A percentile compares a stretch with the other conserved stretches of the same genome.
Evolutionary conservation across 2,797 vertebrate species (phyloP).

Genomic region (Sebastes cheni): DNA sequence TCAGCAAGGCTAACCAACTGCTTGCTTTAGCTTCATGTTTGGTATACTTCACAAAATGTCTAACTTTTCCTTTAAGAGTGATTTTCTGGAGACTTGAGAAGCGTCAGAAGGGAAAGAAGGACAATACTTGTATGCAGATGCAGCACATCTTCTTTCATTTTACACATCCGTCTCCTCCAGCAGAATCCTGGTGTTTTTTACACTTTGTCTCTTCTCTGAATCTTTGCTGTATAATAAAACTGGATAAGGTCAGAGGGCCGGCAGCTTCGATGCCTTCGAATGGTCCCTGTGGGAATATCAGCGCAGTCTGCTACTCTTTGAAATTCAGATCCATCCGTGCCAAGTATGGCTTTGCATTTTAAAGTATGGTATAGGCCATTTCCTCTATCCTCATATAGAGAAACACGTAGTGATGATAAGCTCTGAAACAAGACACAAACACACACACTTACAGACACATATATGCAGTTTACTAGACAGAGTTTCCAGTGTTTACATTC

Average conservation of each 20-base stretch:
- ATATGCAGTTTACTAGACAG: neutral
- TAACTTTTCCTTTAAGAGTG: neutral
- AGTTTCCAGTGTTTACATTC: constrained; percentile 34
- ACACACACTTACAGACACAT: neutral
- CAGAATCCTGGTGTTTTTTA: neutral
- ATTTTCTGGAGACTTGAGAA: neutral
- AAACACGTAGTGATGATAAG: neutral
- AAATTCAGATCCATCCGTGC: constrained; percentile 8
- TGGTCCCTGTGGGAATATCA: constrained; percentile 5
- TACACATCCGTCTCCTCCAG: neutral
- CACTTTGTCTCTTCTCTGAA: neutral
- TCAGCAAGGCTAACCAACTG: neutral
- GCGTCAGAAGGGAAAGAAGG: neutral
- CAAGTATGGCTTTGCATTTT: constrained; percentile 28
- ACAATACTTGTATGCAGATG: neutral
- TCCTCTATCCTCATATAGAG: neutral
- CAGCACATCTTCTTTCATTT: neutral
- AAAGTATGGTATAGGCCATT: constrained; percentile 7
- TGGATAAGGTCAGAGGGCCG: neutral
- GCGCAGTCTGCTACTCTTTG: neutral
- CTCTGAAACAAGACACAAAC: neutral
- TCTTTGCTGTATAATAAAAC: neutral
- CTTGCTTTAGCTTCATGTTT: neutral
- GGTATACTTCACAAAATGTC: neutral
- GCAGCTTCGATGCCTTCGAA: constrained; percentile 3